These are phyloP conservation scores for Noctua janthina DNA, from an alignment of 2,888 invertebrate species.

Conservation along the genomic window DNA sequence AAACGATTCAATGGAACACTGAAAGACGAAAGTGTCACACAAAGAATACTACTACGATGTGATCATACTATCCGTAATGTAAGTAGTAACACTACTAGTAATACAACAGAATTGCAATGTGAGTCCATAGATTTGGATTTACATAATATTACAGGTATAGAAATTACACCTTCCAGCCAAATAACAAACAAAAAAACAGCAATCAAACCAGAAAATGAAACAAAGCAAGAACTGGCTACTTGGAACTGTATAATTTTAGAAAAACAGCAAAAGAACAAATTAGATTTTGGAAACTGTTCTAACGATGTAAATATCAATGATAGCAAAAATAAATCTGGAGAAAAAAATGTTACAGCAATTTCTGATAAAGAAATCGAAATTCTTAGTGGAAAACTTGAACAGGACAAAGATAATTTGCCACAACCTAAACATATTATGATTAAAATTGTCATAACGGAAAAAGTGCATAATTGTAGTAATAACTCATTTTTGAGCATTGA, in stretches of 20 bases:
- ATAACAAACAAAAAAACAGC: neutral
- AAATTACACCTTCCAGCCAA: conserved; percentile 15
- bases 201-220: neutral
- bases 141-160: conserved; percentile 7
- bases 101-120: conserved; percentile 34
- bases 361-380: neutral
- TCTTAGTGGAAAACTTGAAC: neutral
- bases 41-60: conserved; percentile 38
- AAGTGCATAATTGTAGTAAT: conserved; percentile 26
- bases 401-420: neutral
- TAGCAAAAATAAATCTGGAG: neutral
- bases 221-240: neutral
- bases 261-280: neutral
- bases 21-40: neutral
- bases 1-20: conserved; percentile 19
- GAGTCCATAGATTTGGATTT: conserved; percentile 34
- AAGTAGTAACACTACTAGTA: neutral
- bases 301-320: neutral
- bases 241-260: conserved; percentile 23
- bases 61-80: neutral
- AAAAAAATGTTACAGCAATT: neutral
- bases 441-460: conserved; percentile 21
- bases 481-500: conserved; percentile 3
- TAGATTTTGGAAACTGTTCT: conserved; percentile 39
- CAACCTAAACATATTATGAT: neutral